These are phyloP conservation scores for Neolamprologus caudopunctatus DNA, from an alignment of 2,113 vertebrate genomes.

Conservation along the genomic window DNA sequence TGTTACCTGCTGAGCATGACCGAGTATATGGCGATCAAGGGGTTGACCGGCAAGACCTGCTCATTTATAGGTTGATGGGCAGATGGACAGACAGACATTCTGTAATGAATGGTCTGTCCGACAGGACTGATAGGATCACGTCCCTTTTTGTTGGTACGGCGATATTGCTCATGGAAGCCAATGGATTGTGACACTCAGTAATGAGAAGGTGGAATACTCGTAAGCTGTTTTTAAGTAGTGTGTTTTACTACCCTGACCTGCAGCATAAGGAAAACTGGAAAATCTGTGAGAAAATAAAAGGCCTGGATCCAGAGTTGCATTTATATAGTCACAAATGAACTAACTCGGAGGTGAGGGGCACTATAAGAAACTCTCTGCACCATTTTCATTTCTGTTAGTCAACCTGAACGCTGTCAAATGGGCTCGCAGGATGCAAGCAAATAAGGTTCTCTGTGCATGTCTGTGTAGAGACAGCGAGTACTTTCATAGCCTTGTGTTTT, in stretches of 20 bases:
- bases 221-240: neutral
- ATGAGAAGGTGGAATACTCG: neutral
- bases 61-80: neutral
- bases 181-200: neutral
- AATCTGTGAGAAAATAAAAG: neutral
- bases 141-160: neutral
- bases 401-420: constrained; percentile 3
- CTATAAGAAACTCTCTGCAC: neutral
- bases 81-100: neutral
- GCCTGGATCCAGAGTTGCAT: neutral
- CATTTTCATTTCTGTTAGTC: constrained; percentile 11
- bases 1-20: neutral
- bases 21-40: neutral
- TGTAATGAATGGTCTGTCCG: neutral
- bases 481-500: neutral
- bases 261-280: neutral
- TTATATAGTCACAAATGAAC: neutral
- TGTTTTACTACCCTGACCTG: neutral
- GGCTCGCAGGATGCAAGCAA: neutral
- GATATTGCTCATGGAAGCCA: neutral
- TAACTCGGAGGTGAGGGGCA: neutral
- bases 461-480: neutral
- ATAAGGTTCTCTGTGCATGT: neutral
- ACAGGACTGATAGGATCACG: neutral
- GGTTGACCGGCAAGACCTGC: neutral